Base-by-base conservation (phyloP, 2,888 invertebrate species). In the Athrips mouffetella region DNA sequence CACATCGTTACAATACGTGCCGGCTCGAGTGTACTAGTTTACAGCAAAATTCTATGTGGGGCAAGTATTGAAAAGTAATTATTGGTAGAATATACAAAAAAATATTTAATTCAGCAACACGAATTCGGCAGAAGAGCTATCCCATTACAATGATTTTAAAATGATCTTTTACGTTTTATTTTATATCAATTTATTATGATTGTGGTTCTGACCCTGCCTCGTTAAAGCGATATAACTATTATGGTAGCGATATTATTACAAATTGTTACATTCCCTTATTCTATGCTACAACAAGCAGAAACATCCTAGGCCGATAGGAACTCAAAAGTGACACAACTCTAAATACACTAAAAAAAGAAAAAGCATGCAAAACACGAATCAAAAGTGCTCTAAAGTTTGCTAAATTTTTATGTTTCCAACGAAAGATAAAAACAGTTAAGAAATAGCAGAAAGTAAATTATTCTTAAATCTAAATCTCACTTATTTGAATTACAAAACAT, bases 191-290 rank as follows among this genome's bases (percentile, higher is more conserved):
- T 76, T 73, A 73, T 76, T 73, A 73, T 76, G 81, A 80, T 81
- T 80, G 77, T 82, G 80, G 76, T 83, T 78, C 73, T 76, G 82
- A 87, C 87, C 87, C 87, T 88, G 87, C 86, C 78, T 86, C 81
- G 82, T 85, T 84, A 76, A 86, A 86, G 86, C 85, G 73, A 83
- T 84, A 80, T 67, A 76, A 69, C 74, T 80, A 80, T 75, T 74
- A 76, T 73, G 67, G 71, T 78, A 79, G 59, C 68, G 67, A 77
- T 78, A 80, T 74, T 59, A 63, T 59, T 68, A 70, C 64, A 70
- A 79, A 73, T 74, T 71, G 65, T 73, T 78, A 76, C 67, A 62
- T 55, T 57, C 56, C 51, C 67, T 65, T 71, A 70, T 50, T 29
- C 59, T 70, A 73, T 46, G 58, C 77, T 84, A 83, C 71, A 71